Conservation (phyloP, 1,140 invertebrate genomes). For the Streblospio benedicti region DNA sequence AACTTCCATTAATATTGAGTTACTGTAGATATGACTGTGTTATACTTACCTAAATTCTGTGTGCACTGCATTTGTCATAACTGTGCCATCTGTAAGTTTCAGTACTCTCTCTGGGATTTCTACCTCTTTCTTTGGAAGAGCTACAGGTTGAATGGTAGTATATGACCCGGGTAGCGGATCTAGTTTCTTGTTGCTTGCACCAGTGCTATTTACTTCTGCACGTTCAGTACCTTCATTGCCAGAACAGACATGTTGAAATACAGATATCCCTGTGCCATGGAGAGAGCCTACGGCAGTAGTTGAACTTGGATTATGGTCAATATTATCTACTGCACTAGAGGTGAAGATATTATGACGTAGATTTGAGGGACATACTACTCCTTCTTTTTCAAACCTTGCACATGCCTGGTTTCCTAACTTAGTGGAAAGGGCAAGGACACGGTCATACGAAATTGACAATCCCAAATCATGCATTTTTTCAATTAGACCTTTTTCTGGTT, state of each 20-base stretch:
- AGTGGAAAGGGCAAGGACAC: conserved; percentile 17
- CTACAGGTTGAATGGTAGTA: too few species aligned
- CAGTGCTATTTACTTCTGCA: too few species aligned
- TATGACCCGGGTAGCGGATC: too few species aligned
- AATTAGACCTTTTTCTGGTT: conserved; percentile 13
- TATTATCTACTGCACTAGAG: conserved; percentile 25
- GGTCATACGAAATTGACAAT: conserved; percentile 19
- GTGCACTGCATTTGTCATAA: too few species aligned
- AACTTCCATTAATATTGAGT: too few species aligned
- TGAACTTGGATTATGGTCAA: conserved; percentile 27
- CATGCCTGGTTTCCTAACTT: conserved; percentile 3
- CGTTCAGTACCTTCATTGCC: too few species aligned
- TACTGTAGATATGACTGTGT: too few species aligned
- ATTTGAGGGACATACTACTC: conserved; percentile 11
- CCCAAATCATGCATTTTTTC: conserved; percentile 15
- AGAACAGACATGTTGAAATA: conserved; percentile 28
- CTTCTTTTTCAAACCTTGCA: conserved; percentile 10
- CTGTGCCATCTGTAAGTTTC: too few species aligned
- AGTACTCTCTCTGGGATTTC: too few species aligned
- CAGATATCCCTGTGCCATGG: conserved; percentile 24
- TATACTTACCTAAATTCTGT: too few species aligned
- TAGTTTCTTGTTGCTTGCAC: too few species aligned
- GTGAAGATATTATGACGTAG: conserved; percentile 20
- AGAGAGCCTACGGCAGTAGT: conserved; percentile 25
- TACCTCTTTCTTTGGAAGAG: too few species aligned